Evolutionary conservation across 2,888 invertebrate genomes (phyloP), one percentile per base, ranked within the genome.

Genomic region (Galerucella nymphaeae): DNA sequence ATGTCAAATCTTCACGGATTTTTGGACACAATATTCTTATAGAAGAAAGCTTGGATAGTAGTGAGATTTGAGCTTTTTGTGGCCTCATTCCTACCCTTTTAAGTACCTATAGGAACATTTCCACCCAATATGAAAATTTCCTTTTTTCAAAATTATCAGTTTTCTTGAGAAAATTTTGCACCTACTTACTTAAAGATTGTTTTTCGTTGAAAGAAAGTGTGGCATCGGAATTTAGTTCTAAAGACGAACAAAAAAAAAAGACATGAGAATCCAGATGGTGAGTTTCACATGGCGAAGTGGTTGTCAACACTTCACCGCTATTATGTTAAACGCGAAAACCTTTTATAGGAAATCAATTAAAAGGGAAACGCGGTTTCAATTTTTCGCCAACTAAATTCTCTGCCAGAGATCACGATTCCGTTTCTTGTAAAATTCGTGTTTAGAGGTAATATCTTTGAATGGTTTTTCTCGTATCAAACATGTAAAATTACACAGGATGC

Each of bases 341-440:
- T 86, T 86, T 85, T 86, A 86, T 86, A 84, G 86, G 84, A 86
- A 86, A 86, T 86, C 86, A 86, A 86, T 86, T 86, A 86, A 85
- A 85, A 85, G 86, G 83, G 84, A 85, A 84, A 85, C 85, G 83
- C 84, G 84, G 85, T 85, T 84, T 83, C 80, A 81, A 30, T 45
- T 16, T 59, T 68, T 62, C 42, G 20, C 18, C 66, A 61, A 23
- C 55, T 57, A 14, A 11, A 18, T 82, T 81, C 81, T 77, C 77
- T 75, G 77, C 77, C 80, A 77, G 78, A 78, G 79, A 78, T 79
- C 79, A 79, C 59, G 48, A 18, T 16, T 45, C 45, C 50, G 14
- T 50, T 45, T 59, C 38, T 38, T 59, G 59, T 38, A 59, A 9
- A 30, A 53, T 16, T 53, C 53, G 9, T 53, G 53, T 59, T 18